Percentiles rank a stretch among this genome's conserved stretches.
These are phyloP conservation scores for Botia kubotai DNA, from an alignment of 2,797 vertebrate species.

Conservation along the genomic window DNA sequence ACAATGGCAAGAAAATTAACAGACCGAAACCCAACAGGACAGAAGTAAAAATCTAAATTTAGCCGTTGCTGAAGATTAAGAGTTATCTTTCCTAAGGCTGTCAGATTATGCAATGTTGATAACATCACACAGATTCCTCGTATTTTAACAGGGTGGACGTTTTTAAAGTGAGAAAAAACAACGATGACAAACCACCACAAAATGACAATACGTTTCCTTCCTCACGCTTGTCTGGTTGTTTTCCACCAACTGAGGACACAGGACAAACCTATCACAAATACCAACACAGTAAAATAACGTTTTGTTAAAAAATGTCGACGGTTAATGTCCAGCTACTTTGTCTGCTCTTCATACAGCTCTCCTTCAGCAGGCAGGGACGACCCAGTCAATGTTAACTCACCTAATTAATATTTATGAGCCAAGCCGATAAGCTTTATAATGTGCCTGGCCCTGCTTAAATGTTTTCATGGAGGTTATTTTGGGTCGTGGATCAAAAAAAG, in stretches of 20 bases:
- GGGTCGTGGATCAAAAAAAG: background rate
- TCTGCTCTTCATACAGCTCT: background rate
- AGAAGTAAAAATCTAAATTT: no score
- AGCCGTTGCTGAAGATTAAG: no score
- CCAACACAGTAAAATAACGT: background rate
- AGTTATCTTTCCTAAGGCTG: no score
- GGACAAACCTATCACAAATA: background rate
- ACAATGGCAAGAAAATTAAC: no score
- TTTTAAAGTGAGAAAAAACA: no score
- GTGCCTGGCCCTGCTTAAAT: background rate
- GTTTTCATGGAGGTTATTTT: slow-evolving; percentile 1
- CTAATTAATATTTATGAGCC: slow-evolving; percentile 1
- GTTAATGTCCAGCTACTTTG: background rate
- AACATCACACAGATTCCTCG: no score
- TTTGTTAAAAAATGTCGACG: background rate
- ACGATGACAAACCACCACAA: background rate
- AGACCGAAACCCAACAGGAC: no score
- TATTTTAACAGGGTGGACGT: no score
- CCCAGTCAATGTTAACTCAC: background rate
- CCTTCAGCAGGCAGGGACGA: background rate
- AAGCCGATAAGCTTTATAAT: background rate
- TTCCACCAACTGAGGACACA: background rate
- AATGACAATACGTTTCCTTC: background rate
- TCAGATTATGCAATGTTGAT: no score
- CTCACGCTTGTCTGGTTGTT: background rate